Evolutionary conservation across 1,140 invertebrate species (phyloP), one percentile per base, ranked within the genome.

Genomic region (Diuraphis noxia): DNA sequence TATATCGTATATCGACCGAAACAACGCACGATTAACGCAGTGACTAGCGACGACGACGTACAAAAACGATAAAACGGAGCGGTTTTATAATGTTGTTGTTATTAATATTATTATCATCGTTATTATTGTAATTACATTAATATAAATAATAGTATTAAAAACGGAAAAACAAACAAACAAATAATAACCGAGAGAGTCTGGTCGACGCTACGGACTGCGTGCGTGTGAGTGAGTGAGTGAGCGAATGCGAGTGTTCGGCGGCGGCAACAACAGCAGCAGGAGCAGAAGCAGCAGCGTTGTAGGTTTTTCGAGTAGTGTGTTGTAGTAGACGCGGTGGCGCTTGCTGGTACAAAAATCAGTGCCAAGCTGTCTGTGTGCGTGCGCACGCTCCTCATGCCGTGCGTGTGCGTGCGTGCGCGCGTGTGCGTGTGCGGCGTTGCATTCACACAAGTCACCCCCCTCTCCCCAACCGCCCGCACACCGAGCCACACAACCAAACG

Each of bases 331-430:
- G 93, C 87, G 92, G 88, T 92, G 87, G 92, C 94, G 94, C 94
- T 94, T 94, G 93, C 93, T 93, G 93, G 93, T 93, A 94, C 94
- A 93, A 93, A 93, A 92, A 92, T 92, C 92, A 91, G 30, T 93
- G 92, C 91, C 72, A 89, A 92, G 88, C 91, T 46, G 91, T 81
- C 91, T 89, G 88, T 52, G 63, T 79, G 49, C 63, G 88, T 92
- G 92, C 94, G 94, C 94, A 93, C 93, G 23, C n/a, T 34, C 82
- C n/a, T 23, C 77, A 4, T 63, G 30, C 56, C 30, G 40, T 85
- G 88, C 34, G 81, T 85, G 46, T 38, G 85, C 46, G 43, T 52
- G 46, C 84, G 84, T 13, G 85, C 36, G 86, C 2, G 7, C 8
- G 63, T n/a, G 56, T 79, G 72, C 87, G 90, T 91, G 92, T 92